Percentiles rank a stretch among this genome's conserved stretches.
Conservation (phyloP, 1,140 invertebrate genomes). For the Drosophila athabasca region DNA sequence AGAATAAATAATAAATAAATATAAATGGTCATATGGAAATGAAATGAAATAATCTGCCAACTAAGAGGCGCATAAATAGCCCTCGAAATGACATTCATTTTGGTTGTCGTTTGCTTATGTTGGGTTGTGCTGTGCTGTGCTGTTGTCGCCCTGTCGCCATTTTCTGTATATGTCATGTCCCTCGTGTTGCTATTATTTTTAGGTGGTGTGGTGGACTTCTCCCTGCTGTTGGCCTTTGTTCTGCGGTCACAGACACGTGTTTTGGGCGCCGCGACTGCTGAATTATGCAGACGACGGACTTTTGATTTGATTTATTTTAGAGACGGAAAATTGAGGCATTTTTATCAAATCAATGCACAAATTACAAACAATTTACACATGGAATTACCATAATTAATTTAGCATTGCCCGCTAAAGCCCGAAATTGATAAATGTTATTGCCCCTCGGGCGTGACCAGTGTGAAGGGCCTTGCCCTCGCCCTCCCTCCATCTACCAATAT, state of each 20-base stretch:
- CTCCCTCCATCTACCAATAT: background rate
- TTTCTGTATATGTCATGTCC: constrained; percentile 49
- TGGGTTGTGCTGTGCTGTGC: constrained; percentile 4
- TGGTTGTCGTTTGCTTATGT: constrained; percentile 63
- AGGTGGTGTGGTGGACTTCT: background rate
- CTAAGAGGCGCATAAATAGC: constrained; percentile 79
- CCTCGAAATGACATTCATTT: constrained; percentile 73
- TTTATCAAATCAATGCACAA: constrained; percentile 74
- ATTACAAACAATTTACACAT: constrained; percentile 70
- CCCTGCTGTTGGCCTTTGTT: constrained; percentile 16
- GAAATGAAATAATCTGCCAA: constrained; percentile 79
- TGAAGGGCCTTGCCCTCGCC: background rate
- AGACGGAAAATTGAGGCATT: constrained; percentile 34
- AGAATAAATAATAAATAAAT: constrained; percentile 78
- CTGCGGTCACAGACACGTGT: constrained; percentile 74
- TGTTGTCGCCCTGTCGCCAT: constrained; percentile 42
- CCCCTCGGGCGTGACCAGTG: constrained; percentile 1
- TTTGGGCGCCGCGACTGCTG: constrained; percentile 40
- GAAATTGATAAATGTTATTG: constrained; percentile 65
- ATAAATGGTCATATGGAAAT: constrained; percentile 67
- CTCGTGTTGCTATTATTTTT: constrained; percentile 33
- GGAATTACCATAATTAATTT: constrained; percentile 78
- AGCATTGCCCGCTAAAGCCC: constrained; percentile 27
- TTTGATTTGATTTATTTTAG: constrained; percentile 71
- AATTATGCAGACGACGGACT: constrained; percentile 68